Percentiles rank a stretch among this genome's conserved stretches.
Evolutionary conservation across 2,113 vertebrate species (phyloP).

Genomic region (Columba janthina): DNA sequence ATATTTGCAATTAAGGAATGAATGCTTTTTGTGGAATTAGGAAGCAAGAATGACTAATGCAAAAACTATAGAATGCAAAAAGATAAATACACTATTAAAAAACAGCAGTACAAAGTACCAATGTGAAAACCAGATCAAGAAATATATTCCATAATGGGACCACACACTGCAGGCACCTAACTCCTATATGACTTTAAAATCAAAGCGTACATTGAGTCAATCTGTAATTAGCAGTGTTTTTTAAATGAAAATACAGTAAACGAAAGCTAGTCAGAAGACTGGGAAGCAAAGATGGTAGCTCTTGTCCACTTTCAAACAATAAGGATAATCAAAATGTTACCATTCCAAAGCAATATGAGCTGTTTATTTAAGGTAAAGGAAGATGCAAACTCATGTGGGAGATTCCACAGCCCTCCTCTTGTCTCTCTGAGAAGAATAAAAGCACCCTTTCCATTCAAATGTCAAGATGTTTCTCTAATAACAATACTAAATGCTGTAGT

Average conservation of each 20-base stretch:
- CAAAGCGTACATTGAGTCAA: not conserved
- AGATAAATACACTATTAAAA: not conserved
- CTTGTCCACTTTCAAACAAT: not conserved
- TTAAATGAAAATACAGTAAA: not conserved
- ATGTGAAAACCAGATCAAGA: not conserved
- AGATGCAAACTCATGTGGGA: not conserved
- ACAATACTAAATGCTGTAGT: not conserved
- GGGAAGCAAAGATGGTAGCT: not conserved
- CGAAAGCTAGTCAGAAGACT: not conserved
- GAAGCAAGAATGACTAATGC: not conserved
- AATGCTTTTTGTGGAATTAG: not conserved
- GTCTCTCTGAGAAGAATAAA: not conserved
- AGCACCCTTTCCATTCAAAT: not conserved
- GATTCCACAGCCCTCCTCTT: not conserved
- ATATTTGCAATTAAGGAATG: not conserved
- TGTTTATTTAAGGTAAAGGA: not conserved
- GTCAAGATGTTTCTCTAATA: not conserved
- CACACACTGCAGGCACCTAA: not conserved
- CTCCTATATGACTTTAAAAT: not conserved
- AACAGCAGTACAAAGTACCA: not conserved
- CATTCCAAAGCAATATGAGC: not conserved
- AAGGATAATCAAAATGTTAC: not conserved
- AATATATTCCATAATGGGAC: not conserved
- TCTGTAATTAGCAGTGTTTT: not conserved
- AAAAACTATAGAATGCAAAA: not conserved